phyloP scores from a whole-genome alignment of 2,797 vertebrate species.

The Stomatorhinus walkeri region DNA sequence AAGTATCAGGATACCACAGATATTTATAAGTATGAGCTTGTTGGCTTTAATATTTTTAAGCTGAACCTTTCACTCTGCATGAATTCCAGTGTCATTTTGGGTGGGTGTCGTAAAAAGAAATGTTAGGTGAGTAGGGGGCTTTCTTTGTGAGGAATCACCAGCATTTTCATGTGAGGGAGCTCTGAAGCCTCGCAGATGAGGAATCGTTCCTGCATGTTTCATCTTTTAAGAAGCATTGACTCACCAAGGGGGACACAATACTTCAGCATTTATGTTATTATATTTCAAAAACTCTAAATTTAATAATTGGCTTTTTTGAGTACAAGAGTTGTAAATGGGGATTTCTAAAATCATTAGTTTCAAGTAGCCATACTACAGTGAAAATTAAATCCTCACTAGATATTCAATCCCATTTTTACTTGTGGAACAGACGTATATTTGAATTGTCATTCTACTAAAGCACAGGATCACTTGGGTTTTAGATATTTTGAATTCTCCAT shows the following conservation, averaged over 20 bases:
- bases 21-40: not conserved
- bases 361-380: not conserved
- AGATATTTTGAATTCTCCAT: not conserved
- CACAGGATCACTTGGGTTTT: not conserved
- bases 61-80: not conserved
- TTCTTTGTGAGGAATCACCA: not conserved
- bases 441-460: not conserved
- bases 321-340: not conserved
- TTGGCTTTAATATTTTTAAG: not conserved
- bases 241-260: not conserved
- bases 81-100: slow-evolving; percentile 1
- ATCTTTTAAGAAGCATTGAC: not conserved
- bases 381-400: not conserved
- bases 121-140: not conserved
- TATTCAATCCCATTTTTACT: not conserved
- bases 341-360: not conserved
- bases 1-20: not conserved
- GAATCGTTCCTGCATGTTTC: not conserved
- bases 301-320: not conserved
- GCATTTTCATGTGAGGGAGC: not conserved
- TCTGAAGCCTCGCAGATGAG: not conserved
- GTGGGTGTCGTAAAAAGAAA: not conserved
- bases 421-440: not conserved
- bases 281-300: not conserved
- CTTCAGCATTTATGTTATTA: not conserved